A percentile compares a stretch with the other conserved stretches of the same genome.
phyloP scores from a whole-genome alignment of 2,888 invertebrate genomes.

The Synergus itoensis region DNA sequence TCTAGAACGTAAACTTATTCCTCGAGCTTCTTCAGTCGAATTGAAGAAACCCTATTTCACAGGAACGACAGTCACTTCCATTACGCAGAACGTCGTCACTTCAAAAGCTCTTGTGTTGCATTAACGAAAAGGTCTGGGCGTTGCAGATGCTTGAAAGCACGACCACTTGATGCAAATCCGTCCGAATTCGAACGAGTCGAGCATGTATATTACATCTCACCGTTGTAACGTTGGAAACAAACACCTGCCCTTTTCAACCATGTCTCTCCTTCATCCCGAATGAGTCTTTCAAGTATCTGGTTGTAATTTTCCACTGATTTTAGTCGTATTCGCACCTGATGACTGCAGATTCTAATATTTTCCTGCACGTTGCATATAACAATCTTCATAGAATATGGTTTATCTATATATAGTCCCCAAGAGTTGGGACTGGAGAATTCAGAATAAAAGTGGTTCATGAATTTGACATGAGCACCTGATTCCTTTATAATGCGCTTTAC shows the following conservation, averaged over 20 bases:
- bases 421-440: conserved; percentile 33
- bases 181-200: conserved; percentile 27
- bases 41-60: conserved; percentile 18
- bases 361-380: not conserved
- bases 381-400: conserved; percentile 1
- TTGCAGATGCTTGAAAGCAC: conserved; percentile 35
- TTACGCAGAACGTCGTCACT: conserved; percentile 18
- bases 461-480: conserved; percentile 63
- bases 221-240: conserved; percentile 18
- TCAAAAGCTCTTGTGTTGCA: conserved; percentile 29
- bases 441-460: conserved; percentile 58
- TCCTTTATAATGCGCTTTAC: conserved; percentile 61
- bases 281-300: not conserved
- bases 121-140: conserved; percentile 30
- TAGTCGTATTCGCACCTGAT: conserved; percentile 2
- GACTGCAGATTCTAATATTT: not conserved
- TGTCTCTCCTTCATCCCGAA: not conserved
- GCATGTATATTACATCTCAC: conserved; percentile 32
- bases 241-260: conserved; percentile 23
- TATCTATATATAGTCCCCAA: conserved; percentile 1
- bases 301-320: not conserved
- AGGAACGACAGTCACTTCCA: conserved; percentile 33
- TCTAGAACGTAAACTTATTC: not conserved
- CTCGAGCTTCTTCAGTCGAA: not conserved
- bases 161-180: conserved; percentile 38